Conservation (phyloP, 2,888 invertebrate species). For the Dryobota labecula region DNA sequence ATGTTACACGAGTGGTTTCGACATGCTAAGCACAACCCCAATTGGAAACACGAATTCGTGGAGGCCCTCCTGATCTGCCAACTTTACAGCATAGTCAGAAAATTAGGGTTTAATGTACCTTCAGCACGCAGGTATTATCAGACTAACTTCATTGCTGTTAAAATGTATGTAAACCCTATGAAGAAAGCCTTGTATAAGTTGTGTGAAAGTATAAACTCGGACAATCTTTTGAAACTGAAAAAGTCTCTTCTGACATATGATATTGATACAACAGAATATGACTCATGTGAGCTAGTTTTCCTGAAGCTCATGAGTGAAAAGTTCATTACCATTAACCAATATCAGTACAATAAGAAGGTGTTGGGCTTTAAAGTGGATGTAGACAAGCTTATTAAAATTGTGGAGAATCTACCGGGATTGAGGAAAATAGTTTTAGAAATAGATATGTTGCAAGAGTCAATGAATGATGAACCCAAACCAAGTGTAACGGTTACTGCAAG, state of each 20-base stretch:
- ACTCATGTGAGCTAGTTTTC: conserved; percentile 81
- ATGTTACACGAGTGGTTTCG: conserved; percentile 84
- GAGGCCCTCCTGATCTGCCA: conserved; percentile 85
- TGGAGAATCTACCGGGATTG: conserved; percentile 77
- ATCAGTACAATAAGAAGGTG: conserved; percentile 64
- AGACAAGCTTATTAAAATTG: conserved; percentile 76
- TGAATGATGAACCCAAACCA: conserved; percentile 63
- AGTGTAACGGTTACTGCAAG: conserved; percentile 51
- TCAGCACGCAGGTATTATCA: conserved; percentile 76
- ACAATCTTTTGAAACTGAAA: conserved; percentile 78
- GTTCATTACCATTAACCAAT: conserved; percentile 75
- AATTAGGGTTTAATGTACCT: conserved; percentile 79
- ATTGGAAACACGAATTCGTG: conserved; percentile 85
- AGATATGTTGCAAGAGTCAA: conserved; percentile 71
- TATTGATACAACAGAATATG: conserved; percentile 77
- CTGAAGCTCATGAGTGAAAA: conserved; percentile 83
- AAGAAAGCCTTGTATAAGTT: conserved; percentile 83
- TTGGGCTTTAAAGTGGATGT: conserved; percentile 67
- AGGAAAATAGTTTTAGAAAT: conserved; percentile 73
- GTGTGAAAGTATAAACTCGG: conserved; percentile 80
- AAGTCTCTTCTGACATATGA: conserved; percentile 77
- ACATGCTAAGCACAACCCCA: conserved; percentile 74
- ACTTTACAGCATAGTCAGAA: conserved; percentile 79
- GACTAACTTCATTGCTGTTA: conserved; percentile 72
- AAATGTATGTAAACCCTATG: conserved; percentile 78